These are phyloP conservation scores for Eupithecia subfuscata DNA, from an alignment of 2,888 invertebrate species.

Conservation along the genomic window DNA sequence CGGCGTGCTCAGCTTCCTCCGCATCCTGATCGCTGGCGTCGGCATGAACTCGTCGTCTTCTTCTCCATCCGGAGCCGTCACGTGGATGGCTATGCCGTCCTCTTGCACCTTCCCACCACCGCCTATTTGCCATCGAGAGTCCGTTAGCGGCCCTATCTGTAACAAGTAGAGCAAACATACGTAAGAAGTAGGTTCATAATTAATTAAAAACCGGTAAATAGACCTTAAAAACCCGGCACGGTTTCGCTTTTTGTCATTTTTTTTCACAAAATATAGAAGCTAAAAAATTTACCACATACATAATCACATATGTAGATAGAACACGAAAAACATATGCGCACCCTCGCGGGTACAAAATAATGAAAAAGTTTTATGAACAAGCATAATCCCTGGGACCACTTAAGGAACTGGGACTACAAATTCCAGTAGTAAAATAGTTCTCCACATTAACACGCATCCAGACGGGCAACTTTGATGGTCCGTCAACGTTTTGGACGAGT, in stretches of 20 bases:
- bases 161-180: slow-evolving; percentile 38
- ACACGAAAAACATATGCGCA: too few relatives aligned
- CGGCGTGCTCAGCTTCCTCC: slow-evolving; percentile 76
- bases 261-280: too few relatives aligned
- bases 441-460: background rate
- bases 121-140: slow-evolving; percentile 67
- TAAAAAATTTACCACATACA: too few relatives aligned
- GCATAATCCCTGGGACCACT: background rate
- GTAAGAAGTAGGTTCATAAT: background rate
- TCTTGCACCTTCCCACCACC: slow-evolving; percentile 58
- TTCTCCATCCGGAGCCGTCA: slow-evolving; percentile 77
- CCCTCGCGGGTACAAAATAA: too few relatives aligned
- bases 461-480: background rate
- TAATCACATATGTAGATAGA: too few relatives aligned
- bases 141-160: slow-evolving; percentile 76
- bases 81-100: slow-evolving; percentile 76
- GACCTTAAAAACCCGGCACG: too few relatives aligned
- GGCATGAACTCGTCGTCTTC: slow-evolving; percentile 75
- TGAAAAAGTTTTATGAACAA: too few relatives aligned
- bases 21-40: slow-evolving; percentile 63
- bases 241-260: too few relatives aligned
- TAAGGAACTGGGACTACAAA: background rate
- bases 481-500: background rate
- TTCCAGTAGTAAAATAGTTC: background rate
- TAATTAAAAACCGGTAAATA: too few relatives aligned